Base-by-base conservation (phyloP, 2,797 vertebrate species). In the Hydrophis major region DNA sequence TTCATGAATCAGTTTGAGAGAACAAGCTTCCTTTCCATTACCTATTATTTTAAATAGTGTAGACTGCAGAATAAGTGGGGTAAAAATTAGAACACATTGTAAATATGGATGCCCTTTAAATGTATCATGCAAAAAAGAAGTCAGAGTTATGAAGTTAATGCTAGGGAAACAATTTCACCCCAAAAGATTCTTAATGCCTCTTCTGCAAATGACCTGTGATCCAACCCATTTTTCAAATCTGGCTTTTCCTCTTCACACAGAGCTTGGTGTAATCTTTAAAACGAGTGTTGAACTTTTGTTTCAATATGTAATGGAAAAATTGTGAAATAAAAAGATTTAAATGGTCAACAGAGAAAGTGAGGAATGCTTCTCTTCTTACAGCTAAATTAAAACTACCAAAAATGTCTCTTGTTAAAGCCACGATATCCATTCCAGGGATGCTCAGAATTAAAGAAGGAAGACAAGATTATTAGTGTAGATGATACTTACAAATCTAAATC, bases 271-370 rank as follows among this genome's bases (percentile, higher is more conserved):
- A 25, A 28, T 28, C 11, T 28, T 63, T 63, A 63, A 16, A 25
- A 32, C 6, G 13, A 53, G 32, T 25, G 63, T 28, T n/a, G 1
- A 27, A 18, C 20, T 16, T 20, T 66, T 32, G 50, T 66, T 74
- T 91, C 86, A 90, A 94, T 90, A 86, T 50, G 89, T 66, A 89
- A 32, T 59, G 63, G 56, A 93, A 94, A 53, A 7, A 16, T 66
- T 69, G 27, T 7, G 18, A 11, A 27, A 8, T 47, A 14, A 13
- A 27, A 27, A 53, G 11, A 11, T 50, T 53, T 27, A 27, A 86
- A 11, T 28, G 25, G 11, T 86, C 83, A 27, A 27, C 22, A 86
- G 47, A 27, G 47, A 47, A 50, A 50, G 12, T 10, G 6, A 10
- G 20, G 20, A 2, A 25, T 10, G 47, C 37, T 12, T 47, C 20